A percentile compares a stretch with the other conserved stretches of the same genome.
Conservation (phyloP, 1,140 invertebrate genomes). For the Armadillidium nasatum region DNA sequence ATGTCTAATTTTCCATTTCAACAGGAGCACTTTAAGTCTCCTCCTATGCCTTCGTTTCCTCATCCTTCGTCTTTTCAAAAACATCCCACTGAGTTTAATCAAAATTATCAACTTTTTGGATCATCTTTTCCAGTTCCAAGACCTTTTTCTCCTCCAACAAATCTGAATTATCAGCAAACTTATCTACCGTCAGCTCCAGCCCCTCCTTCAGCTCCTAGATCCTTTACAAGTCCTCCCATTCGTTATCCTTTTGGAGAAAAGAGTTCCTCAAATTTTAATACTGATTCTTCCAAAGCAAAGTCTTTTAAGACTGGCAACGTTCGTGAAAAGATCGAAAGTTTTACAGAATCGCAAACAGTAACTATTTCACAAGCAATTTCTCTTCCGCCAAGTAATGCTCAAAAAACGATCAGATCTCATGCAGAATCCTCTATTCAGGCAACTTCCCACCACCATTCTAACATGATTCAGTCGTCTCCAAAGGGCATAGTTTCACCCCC, state of each 20-base stretch:
- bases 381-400: not conserved
- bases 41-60: not conserved
- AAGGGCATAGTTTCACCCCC: constrained; percentile 3
- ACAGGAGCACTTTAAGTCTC: not conserved
- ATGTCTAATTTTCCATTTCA: not conserved
- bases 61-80: not conserved
- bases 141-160: not conserved
- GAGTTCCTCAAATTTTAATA: not conserved
- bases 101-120: not conserved
- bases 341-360: not conserved
- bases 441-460: not conserved
- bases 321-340: not conserved
- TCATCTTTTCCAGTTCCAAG: not conserved
- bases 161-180: not conserved
- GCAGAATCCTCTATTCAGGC: not conserved
- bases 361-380: not conserved
- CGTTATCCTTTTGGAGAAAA: not conserved
- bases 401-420: not conserved
- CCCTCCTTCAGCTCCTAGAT: not conserved
- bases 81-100: not conserved
- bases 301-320: not conserved
- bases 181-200: not conserved
- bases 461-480: constrained; percentile 3
- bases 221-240: not conserved
- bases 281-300: too few species aligned